phyloP scores from a whole-genome alignment of 2,797 vertebrate species.

The Mormyrops attenuatus region DNA sequence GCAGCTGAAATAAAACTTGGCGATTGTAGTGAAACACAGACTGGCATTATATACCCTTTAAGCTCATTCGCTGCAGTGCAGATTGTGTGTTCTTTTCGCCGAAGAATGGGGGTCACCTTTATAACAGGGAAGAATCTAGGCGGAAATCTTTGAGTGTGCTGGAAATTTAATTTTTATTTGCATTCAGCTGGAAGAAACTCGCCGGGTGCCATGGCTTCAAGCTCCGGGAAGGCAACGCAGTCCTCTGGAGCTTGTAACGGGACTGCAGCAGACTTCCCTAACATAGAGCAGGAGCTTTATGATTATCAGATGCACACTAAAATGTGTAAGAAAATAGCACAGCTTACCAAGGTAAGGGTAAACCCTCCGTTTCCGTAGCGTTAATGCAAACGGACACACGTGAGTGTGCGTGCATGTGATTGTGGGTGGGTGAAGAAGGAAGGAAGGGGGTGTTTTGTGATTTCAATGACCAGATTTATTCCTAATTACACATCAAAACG shows the following conservation, averaged over 20 bases:
- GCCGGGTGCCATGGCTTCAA: conserved; percentile 73
- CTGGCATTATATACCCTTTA: conserved; percentile 25
- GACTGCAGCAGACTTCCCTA: conserved; percentile 64
- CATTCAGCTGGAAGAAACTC: conserved; percentile 28
- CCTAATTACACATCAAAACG: background rate
- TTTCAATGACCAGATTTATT: background rate
- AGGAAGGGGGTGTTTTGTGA: conserved; percentile 19
- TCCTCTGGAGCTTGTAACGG: conserved; percentile 64
- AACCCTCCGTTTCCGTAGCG: background rate
- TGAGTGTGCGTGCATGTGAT: conserved; percentile 11
- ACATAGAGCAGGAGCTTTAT: conserved; percentile 64
- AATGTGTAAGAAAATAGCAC: conserved; percentile 99
- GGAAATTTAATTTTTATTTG: conserved; percentile 48
- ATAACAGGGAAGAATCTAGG: conserved; percentile 32
- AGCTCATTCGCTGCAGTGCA: conserved; percentile 23
- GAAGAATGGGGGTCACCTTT: conserved; percentile 19
- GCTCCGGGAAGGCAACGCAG: conserved; percentile 69
- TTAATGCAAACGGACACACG: background rate
- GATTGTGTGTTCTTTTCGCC: conserved; percentile 23
- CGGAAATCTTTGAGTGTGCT: conserved; percentile 39
- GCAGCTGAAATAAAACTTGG: conserved; percentile 41
- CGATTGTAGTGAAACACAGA: conserved; percentile 12
- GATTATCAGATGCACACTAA: conserved; percentile 79
- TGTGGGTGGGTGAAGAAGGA: background rate
- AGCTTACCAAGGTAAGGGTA: conserved; percentile 89